These are phyloP conservation scores for Chrysodeixis includens DNA, from an alignment of 2,888 invertebrate species.

Conservation along the genomic window DNA sequence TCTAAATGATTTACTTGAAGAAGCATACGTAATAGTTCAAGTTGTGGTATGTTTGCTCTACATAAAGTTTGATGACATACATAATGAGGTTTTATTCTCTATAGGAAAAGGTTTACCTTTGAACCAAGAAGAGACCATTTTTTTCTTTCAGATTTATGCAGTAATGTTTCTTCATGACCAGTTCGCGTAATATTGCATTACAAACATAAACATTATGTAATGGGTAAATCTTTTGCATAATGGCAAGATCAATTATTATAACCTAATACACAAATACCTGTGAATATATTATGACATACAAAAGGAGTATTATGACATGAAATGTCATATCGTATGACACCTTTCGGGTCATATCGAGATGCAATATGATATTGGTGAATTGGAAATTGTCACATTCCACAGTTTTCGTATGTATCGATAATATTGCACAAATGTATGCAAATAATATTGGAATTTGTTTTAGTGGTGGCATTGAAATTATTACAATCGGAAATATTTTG, in stretches of 20 bases:
- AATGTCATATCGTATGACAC: too few species aligned
- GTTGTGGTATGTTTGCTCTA: neutral
- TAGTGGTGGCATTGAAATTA: slow-evolving; percentile 20
- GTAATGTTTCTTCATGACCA: neutral
- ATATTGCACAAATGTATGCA: slow-evolving; percentile 18
- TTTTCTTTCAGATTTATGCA: neutral
- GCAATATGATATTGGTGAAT: slow-evolving; percentile 15
- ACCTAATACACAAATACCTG: slow-evolving; percentile 10
- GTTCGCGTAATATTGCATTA: slow-evolving; percentile 2
- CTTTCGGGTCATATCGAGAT: neutral
- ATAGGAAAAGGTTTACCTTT: neutral
- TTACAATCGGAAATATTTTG: slow-evolving; percentile 2
- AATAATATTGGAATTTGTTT: slow-evolving; percentile 7
- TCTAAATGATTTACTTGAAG: neutral
- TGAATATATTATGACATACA: slow-evolving; percentile 37
- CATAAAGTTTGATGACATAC: neutral
- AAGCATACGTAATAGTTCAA: neutral
- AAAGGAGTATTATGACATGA: neutral
- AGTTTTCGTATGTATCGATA: slow-evolving; percentile 25
- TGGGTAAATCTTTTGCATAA: slow-evolving; percentile 14
- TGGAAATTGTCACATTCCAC: slow-evolving; percentile 22
- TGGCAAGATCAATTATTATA: slow-evolving; percentile 27
- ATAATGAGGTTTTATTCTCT: neutral
- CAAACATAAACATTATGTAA: slow-evolving; percentile 1
- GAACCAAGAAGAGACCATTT: neutral